Percentiles rank a stretch among this genome's conserved stretches.
phyloP scores from a whole-genome alignment of 2,113 vertebrate genomes.

The Callionymus lyra region DNA sequence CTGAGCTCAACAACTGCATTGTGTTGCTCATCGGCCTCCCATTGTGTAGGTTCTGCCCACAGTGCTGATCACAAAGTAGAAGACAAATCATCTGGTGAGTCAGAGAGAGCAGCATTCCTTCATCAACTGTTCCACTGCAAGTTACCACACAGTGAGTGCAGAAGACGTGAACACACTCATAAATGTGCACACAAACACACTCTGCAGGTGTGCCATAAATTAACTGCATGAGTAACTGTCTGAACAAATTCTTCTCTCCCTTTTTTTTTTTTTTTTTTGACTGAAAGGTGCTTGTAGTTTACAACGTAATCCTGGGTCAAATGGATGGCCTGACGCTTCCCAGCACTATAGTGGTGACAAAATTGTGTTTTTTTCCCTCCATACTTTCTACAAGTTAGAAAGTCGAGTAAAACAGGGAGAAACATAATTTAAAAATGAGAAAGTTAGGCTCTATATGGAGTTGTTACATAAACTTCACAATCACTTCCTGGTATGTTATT shows the following conservation, averaged over 20 bases:
- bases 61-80: conserved; percentile 42
- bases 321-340: too few species aligned
- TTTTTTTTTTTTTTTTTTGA: too few species aligned
- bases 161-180: conserved; percentile 11
- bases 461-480: too few species aligned
- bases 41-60: conserved; percentile 38
- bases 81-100: conserved; percentile 60
- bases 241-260: conserved; percentile 4
- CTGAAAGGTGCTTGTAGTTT: too few species aligned
- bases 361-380: too few species aligned
- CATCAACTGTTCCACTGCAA: conserved; percentile 39
- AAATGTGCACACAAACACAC: conserved; percentile 17
- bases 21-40: conserved; percentile 19
- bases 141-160: conserved; percentile 33
- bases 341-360: too few species aligned
- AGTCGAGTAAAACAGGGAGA: too few species aligned
- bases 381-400: too few species aligned
- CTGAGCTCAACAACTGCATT: conserved; percentile 11
- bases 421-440: too few species aligned
- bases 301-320: too few species aligned
- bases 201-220: conserved; percentile 64
- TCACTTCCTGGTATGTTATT: too few species aligned
- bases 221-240: conserved; percentile 63
- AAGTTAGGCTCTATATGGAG: too few species aligned
- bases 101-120: conserved; percentile 54